These are phyloP conservation scores for Girardinichthys multiradiatus DNA, from an alignment of 2,113 vertebrate species.

Conservation along the genomic window DNA sequence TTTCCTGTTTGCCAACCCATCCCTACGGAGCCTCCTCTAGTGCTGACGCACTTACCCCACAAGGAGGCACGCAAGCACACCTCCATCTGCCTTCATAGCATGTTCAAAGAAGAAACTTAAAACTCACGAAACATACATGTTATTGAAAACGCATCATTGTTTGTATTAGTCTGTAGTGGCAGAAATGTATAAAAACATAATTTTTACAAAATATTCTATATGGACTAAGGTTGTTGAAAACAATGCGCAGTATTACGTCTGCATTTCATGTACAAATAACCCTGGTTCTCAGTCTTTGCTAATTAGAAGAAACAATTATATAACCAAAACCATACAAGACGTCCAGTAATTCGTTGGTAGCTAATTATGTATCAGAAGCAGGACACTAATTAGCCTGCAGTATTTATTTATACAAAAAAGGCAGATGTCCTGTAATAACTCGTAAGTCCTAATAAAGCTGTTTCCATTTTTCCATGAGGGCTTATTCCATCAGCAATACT, in stretches of 20 bases:
- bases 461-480: background rate
- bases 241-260: background rate
- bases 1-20: conserved; percentile 51
- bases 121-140: background rate
- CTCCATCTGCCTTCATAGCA: background rate
- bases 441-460: too few species aligned
- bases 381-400: conserved; percentile 11
- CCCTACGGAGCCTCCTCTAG: conserved; percentile 71
- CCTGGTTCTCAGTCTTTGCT: conserved; percentile 15
- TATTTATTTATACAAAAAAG: background rate
- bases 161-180: too few species aligned
- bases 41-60: conserved; percentile 55
- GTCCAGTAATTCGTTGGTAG: conserved; percentile 20
- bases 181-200: too few species aligned
- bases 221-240: background rate
- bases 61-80: conserved; percentile 45
- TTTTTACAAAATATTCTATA: too few species aligned
- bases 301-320: conserved; percentile 40
- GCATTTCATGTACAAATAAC: conserved; percentile 12
- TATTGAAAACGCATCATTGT: too few species aligned
- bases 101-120: background rate
- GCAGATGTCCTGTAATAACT: background rate
- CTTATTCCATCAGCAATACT: background rate
- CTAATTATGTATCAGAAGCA: conserved; percentile 11
- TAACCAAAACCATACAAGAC: conserved; percentile 26